Base-by-base conservation (phyloP, 2,888 invertebrate species). In the Xanthia togata region DNA sequence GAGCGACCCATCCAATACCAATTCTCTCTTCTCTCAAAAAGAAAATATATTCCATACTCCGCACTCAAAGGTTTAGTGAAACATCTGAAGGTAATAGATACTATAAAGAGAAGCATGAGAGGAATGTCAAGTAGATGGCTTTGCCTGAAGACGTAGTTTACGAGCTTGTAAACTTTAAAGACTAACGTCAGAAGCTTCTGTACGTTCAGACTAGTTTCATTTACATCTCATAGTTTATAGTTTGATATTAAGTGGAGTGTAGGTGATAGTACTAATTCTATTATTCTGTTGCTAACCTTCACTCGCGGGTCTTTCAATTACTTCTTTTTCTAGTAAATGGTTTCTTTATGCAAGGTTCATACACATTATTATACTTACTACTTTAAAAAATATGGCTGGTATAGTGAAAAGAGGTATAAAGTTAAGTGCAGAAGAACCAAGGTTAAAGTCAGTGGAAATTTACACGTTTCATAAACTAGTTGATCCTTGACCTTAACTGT, bases 101-200 rank as follows among this genome's bases (percentile, higher is more conserved):
- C 74, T 73, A 72, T 83, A 79, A 84, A 82, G 65, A 50, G 44
- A 47, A 70, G 65, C 68, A 80, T 31, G 70, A 44, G 59, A 70
- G 41, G 76, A 88, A 88, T 84, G 71, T 38, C 62, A 85, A 78
- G 76, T 77, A 70, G 78, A 85, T 81, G 63, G 20, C 53, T 72
- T 41, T 73, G 59, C 9, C 65, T 63, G 68, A 78, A 70, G 59
- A 78, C 76, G 63, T 17, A 59, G 62, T 83, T 78, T 78, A 85
- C 68, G 80, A 86, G 71, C 35, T 35, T 63, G 69, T 82, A 63
- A 78, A 78, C 70, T 81, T 80, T 72, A 65, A 71, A 76, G 35
- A 63, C 57, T 41, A 65, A 79, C 50, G 60, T 65, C 73, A 53
- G 62, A 80, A 71, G 53, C 57, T 70, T 68, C 47, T 63, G n/a